These are phyloP conservation scores for Montifringilla adamsi DNA, from an alignment of 2,113 vertebrate species.

Conservation along the genomic window DNA sequence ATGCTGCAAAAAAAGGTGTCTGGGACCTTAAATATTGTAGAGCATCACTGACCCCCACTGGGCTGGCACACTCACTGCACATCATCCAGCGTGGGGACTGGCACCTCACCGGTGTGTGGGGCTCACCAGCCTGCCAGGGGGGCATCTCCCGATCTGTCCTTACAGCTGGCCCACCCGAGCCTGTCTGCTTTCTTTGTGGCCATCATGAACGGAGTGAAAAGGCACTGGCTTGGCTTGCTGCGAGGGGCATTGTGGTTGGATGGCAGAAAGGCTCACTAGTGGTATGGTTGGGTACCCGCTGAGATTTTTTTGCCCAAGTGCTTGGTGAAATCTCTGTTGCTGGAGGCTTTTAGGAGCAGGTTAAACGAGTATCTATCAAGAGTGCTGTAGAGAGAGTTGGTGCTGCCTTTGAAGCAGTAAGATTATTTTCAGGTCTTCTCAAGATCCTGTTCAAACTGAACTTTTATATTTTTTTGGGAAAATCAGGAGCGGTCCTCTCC, in stretches of 20 bases:
- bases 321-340: not conserved
- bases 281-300: not conserved
- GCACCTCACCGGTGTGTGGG: not conserved
- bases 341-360: not conserved
- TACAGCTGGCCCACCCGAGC: not conserved
- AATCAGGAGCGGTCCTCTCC: not conserved
- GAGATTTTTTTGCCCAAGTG: not conserved
- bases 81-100: not conserved
- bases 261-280: not conserved
- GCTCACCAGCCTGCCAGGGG: not conserved
- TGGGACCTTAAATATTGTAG: slow-evolving; percentile 27
- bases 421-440: not conserved
- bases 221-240: not conserved
- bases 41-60: slow-evolving; percentile 68
- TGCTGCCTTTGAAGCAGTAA: not conserved
- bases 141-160: not conserved
- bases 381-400: not conserved
- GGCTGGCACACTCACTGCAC: slow-evolving; percentile 58
- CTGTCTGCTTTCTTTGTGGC: too few species aligned
- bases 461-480: not conserved
- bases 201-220: fast-evolving
- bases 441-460: not conserved
- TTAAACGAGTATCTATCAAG: not conserved
- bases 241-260: not conserved
- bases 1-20: not conserved